These are phyloP conservation scores for Sigmodon hispidus DNA, from an alignment of 2,113 vertebrate species.

Conservation along the genomic window DNA sequence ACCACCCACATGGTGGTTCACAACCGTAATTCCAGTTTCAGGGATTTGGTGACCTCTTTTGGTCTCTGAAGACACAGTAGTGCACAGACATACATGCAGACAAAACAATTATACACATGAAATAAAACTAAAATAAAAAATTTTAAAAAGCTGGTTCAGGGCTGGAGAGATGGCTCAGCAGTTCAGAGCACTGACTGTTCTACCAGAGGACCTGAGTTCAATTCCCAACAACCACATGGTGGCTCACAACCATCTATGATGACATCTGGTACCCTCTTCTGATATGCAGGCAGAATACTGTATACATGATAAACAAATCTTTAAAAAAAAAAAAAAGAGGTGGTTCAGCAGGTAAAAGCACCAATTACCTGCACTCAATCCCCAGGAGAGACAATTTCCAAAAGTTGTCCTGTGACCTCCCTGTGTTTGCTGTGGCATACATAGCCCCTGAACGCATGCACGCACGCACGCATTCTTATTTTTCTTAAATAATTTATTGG, in stretches of 20 bases:
- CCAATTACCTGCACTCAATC: neutral
- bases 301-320: too few species aligned
- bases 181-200: too few species aligned
- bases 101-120: neutral
- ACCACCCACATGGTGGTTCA: neutral
- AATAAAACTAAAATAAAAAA: neutral
- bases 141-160: neutral
- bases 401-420: neutral
- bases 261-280: too few species aligned
- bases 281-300: too few species aligned
- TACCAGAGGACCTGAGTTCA: too few species aligned
- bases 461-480: neutral
- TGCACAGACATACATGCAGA: neutral
- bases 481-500: too few species aligned
- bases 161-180: too few species aligned
- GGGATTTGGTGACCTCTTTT: neutral
- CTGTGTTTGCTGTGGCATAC: neutral
- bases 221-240: too few species aligned
- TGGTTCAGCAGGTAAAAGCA: neutral
- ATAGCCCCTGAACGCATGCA: accelerated
- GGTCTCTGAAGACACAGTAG: neutral
- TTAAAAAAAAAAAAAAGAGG: too few species aligned
- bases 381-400: neutral
- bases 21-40: neutral
- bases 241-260: too few species aligned